Percentiles rank a stretch among this genome's conserved stretches.
Evolutionary conservation across 2,797 vertebrate genomes (phyloP).

Genomic region (Aulostomus chinensis): DNA sequence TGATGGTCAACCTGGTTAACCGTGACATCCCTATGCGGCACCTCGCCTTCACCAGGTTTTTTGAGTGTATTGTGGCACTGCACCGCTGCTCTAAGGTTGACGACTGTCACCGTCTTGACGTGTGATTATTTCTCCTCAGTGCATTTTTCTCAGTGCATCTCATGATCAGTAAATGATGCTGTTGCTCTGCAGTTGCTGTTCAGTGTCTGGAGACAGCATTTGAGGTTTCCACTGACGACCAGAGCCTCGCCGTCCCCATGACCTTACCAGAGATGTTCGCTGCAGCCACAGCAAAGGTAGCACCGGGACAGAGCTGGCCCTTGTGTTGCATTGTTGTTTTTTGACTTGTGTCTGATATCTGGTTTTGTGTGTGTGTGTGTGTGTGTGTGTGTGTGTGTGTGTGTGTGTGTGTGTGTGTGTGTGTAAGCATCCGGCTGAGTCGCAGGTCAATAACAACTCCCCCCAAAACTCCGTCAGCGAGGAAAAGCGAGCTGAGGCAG

Average conservation of each 20-base stretch:
- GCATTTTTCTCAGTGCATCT: no score
- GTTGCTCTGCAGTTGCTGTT: slow-evolving; percentile 85
- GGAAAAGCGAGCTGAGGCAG: slow-evolving; percentile 88
- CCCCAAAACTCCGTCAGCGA: slow-evolving; percentile 73
- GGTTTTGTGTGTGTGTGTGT: neutral
- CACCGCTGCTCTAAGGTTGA: no score
- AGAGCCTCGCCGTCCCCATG: slow-evolving; percentile 82
- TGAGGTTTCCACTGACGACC: slow-evolving; percentile 88
- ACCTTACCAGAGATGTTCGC: slow-evolving; percentile 90
- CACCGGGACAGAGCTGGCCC: no score
- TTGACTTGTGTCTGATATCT: neutral
- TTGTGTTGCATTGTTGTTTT: no score
- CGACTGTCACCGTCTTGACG: no score
- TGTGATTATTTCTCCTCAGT: no score
- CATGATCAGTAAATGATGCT: no score
- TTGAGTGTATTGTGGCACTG: no score
- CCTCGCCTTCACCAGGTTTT: no score
- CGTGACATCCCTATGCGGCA: no score
- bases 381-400: neutral
- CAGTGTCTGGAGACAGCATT: slow-evolving; percentile 97
- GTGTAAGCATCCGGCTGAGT: slow-evolving; percentile 65
- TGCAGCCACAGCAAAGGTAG: slow-evolving; percentile 79
- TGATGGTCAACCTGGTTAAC: no score
- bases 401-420: slow-evolving; percentile 13
- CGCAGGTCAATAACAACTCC: slow-evolving; percentile 68